phyloP scores from a whole-genome alignment of 2,797 vertebrate genomes.

The Phaenicophaeus curvirostris region DNA sequence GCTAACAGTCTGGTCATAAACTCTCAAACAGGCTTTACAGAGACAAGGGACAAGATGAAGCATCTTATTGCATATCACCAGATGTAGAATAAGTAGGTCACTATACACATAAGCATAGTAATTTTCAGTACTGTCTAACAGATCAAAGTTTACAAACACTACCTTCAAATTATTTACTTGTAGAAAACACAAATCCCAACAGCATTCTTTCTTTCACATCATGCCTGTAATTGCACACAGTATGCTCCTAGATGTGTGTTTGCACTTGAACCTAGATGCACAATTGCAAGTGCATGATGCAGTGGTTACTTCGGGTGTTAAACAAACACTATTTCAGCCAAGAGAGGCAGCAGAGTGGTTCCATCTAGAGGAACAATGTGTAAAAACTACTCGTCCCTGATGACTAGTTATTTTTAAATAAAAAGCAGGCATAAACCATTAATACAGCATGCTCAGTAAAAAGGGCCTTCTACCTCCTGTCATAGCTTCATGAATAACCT shows the following conservation, averaged over 20 bases:
- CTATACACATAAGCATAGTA: background rate
- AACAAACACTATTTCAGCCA: background rate
- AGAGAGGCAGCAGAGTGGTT: slow-evolving; percentile 47
- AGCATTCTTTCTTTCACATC: background rate
- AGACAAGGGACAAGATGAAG: background rate
- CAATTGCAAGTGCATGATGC: background rate
- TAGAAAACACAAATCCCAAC: background rate
- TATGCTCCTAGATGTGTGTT: rapidly evolving
- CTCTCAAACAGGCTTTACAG: background rate
- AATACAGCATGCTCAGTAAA: background rate
- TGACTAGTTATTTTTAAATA: background rate
- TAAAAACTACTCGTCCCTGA: background rate
- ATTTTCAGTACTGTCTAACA: background rate
- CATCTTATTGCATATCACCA: background rate
- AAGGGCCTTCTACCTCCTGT: background rate
- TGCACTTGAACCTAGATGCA: rapidly evolving
- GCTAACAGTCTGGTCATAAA: background rate
- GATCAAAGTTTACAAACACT: background rate
- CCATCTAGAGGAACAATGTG: slow-evolving; percentile 56
- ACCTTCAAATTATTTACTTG: background rate
- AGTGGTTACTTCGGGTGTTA: background rate
- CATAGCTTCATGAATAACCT: background rate
- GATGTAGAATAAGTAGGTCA: background rate
- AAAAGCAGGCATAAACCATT: background rate
- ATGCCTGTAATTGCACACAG: background rate